Evolutionary conservation across 2,113 vertebrate species (phyloP).

Genomic region (Phrynocephalus versicolor): DNA sequence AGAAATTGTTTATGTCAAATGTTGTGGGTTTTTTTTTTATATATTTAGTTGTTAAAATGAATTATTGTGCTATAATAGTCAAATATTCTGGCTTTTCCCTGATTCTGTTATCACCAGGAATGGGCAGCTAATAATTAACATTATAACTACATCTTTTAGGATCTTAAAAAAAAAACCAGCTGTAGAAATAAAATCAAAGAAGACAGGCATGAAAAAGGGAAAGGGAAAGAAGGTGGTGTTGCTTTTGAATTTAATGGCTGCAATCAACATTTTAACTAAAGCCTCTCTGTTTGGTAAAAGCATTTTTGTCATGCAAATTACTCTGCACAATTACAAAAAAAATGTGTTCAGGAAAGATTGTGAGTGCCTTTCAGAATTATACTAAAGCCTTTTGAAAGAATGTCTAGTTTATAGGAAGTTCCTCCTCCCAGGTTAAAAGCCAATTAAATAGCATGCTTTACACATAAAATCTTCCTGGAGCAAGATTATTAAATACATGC

Average conservation of each 20-base stretch:
- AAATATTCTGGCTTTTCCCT: constrained; percentile 14
- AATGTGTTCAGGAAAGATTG: constrained; percentile 56
- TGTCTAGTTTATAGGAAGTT: constrained; percentile 41
- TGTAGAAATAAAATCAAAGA: background rate
- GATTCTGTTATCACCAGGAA: constrained; percentile 23
- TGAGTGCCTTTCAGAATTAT: constrained; percentile 44
- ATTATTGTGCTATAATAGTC: constrained; percentile 5
- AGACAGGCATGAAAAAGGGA: background rate
- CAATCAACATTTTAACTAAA: constrained; percentile 33
- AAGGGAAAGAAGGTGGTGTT: constrained; percentile 13
- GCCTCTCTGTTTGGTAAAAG: constrained; percentile 41
- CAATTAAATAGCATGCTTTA: constrained; percentile 20
- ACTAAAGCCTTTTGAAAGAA: constrained; percentile 33
- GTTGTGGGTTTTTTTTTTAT: too few relatives aligned
- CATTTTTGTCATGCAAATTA: constrained; percentile 63
- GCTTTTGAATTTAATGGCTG: constrained; percentile 39
- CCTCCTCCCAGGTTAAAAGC: constrained; percentile 37
- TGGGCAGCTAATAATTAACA: constrained; percentile 41
- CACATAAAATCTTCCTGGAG: constrained; percentile 1
- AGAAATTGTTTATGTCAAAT: background rate
- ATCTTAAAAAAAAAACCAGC: constrained; percentile 9
- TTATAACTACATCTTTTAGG: constrained; percentile 44
- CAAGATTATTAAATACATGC: constrained; percentile 14
- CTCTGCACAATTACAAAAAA: constrained; percentile 54
- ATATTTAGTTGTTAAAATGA: background rate